Conservation (phyloP, 2,888 invertebrate genomes). For the Dryobota labecula region DNA sequence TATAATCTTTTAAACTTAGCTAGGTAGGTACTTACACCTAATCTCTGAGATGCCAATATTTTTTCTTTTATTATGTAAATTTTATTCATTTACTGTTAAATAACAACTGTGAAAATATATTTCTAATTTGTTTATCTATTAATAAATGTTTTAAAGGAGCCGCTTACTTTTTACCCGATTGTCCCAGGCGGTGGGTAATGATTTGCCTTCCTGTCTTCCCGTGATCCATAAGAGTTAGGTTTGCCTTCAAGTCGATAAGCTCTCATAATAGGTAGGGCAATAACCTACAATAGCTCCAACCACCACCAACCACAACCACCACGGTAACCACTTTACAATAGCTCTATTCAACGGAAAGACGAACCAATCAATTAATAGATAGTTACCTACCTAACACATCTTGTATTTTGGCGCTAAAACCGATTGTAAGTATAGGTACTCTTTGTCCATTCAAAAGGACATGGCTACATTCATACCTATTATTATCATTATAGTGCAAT, state of each 20-base stretch:
- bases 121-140: constrained; percentile 19
- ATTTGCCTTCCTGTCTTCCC: neutral
- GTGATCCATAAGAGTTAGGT: neutral
- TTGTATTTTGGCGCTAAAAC: neutral
- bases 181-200: neutral
- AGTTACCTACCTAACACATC: neutral
- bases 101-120: constrained; percentile 10
- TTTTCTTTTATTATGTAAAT: constrained; percentile 40
- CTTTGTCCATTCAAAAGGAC: neutral
- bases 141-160: constrained; percentile 30
- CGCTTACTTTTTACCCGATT: neutral
- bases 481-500: constrained; percentile 25
- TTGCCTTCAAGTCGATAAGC: neutral
- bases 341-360: neutral
- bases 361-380: neutral
- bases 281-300: too few species aligned
- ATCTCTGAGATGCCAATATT: constrained; percentile 44
- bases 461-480: neutral
- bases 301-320: too few species aligned
- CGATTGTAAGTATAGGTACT: neutral
- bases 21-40: neutral
- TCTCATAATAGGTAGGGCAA: too few species aligned
- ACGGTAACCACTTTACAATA: too few species aligned
- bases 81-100: constrained; percentile 30
- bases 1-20: too few species aligned